phyloP scores from a whole-genome alignment of 1,140 invertebrate species.

The Penaeus vannamei region DNA sequence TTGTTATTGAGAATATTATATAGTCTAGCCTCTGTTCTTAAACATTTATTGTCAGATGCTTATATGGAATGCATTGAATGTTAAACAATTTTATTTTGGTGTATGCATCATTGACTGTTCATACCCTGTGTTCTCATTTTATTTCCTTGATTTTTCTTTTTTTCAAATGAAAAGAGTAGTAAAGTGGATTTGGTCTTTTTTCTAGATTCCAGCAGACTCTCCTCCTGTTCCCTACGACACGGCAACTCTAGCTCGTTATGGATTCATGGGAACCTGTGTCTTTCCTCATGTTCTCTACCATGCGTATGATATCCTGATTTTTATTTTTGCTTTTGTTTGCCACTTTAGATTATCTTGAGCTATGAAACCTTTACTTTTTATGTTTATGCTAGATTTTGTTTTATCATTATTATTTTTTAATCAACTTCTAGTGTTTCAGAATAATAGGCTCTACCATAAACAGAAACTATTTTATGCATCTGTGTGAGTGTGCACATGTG shows the following conservation, averaged over 20 bases:
- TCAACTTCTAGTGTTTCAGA: background rate
- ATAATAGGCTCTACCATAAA: no score
- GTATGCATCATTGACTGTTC: no score
- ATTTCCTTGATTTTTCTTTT: no score
- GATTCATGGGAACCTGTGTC: slow-evolving; percentile 59
- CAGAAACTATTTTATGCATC: no score
- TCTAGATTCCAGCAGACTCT: slow-evolving; percentile 48
- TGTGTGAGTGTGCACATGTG: no score
- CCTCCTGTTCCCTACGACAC: slow-evolving; percentile 55
- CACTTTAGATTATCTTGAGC: slow-evolving; percentile 1
- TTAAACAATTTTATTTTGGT: no score
- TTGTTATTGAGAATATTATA: no score
- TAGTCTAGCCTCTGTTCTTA: no score
- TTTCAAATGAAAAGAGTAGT: no score
- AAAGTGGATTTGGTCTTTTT: background rate
- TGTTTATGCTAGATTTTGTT: background rate
- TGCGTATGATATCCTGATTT: slow-evolving; percentile 41
- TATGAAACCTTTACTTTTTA: background rate
- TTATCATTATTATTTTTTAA: background rate
- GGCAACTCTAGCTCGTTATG: slow-evolving; percentile 51
- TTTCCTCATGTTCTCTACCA: slow-evolving; percentile 58
- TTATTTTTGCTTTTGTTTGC: background rate
- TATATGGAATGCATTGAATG: no score
- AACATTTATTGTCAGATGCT: no score
- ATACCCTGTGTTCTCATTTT: no score